Percentiles rank a stretch among this genome's conserved stretches.
phyloP scores from a whole-genome alignment of 2,797 vertebrate species.

The Hypotaenidia okinawae region DNA sequence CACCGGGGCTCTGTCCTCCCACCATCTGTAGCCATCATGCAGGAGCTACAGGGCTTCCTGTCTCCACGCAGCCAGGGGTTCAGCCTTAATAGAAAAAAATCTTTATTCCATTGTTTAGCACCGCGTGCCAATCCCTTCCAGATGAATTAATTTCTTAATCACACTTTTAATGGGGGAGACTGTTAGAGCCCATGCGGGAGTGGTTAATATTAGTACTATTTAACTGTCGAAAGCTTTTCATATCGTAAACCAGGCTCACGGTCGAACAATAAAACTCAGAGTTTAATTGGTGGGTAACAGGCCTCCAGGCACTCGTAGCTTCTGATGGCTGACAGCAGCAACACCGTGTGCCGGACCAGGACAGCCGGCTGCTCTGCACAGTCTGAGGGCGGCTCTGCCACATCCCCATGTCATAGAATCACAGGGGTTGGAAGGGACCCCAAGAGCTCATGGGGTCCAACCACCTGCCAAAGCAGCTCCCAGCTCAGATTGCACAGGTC shows the following conservation, averaged over 20 bases:
- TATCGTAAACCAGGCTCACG: conserved; percentile 65
- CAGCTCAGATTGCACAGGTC: too few species aligned
- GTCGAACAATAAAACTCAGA: conserved; percentile 66
- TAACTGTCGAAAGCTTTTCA: conserved; percentile 68
- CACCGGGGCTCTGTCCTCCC: background rate
- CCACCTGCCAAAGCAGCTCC: too few species aligned
- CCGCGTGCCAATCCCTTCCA: conserved; percentile 65
- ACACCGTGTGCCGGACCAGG: background rate
- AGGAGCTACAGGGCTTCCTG: background rate
- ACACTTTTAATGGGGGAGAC: conserved; percentile 54
- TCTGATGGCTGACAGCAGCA: conserved; percentile 62
- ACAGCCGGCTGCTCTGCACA: background rate
- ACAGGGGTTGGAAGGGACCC: too few species aligned
- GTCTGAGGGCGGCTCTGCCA: background rate
- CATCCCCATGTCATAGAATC: too few species aligned
- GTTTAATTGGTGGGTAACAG: conserved; percentile 72
- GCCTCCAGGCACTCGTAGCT: conserved; percentile 64
- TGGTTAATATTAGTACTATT: conserved; percentile 76
- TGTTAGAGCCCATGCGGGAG: conserved; percentile 65
- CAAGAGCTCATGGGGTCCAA: too few species aligned
- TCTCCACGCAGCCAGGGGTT: background rate
- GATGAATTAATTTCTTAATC: conserved; percentile 79
- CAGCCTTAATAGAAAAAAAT: background rate
- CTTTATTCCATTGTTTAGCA: conserved; percentile 56
- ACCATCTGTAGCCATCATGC: rapidly evolving